Percentiles rank a stretch among this genome's conserved stretches.
phyloP scores from a whole-genome alignment of 2,888 invertebrate genomes.

The Tanypteryx hageni region DNA sequence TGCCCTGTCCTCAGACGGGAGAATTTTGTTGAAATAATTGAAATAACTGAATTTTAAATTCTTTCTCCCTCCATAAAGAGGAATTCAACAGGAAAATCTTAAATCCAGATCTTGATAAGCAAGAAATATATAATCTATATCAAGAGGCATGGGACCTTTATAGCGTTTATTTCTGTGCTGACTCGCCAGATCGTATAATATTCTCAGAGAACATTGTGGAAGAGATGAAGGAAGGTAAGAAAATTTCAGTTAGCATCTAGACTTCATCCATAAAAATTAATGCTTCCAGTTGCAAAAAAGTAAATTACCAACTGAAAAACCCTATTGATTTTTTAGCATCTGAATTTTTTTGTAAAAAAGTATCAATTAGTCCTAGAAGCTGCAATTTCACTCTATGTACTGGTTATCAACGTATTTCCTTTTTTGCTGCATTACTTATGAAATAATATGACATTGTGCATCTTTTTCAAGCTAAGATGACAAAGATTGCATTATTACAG shows the following conservation, averaged over 20 bases:
- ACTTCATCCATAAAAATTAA: not conserved
- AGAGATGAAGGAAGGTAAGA: conserved; percentile 77
- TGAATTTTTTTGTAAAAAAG: too few species aligned
- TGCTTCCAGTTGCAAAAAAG: not conserved
- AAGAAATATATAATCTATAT: conserved; percentile 81
- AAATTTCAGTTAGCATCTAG: conserved; percentile 29
- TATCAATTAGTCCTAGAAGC: too few species aligned
- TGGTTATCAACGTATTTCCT: too few species aligned
- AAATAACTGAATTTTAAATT: not conserved
- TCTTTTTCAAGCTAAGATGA: too few species aligned
- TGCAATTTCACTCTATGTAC: too few species aligned
- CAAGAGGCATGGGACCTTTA: conserved; percentile 83
- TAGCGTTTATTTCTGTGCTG: conserved; percentile 81
- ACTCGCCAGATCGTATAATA: conserved; percentile 80
- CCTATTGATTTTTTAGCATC: too few species aligned
- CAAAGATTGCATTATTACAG: too few species aligned
- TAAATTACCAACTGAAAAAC: not conserved
- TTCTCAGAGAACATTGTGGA: conserved; percentile 78
- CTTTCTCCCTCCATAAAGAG: conserved; percentile 77
- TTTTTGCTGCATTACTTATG: too few species aligned
- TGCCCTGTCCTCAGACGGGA: too few species aligned
- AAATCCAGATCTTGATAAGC: conserved; percentile 84
- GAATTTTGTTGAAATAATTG: not conserved
- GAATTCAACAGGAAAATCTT: conserved; percentile 88
- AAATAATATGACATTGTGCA: too few species aligned